Base-by-base conservation (phyloP, 2,888 invertebrate genomes). In the Drosophila phalerata region DNA sequence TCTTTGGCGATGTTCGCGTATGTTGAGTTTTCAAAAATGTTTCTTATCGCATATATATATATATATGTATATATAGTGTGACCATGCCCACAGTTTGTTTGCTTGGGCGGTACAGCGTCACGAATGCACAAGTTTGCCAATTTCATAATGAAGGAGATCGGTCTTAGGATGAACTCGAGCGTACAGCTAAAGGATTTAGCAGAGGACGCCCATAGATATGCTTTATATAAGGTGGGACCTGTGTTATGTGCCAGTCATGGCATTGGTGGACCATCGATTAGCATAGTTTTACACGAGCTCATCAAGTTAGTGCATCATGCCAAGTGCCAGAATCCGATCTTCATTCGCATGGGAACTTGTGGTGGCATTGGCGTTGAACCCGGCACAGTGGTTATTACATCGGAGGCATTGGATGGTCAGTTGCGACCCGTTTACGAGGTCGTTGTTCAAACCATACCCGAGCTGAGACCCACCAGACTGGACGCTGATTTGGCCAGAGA, bases 1-100 rank as follows among this genome's bases (percentile, higher is more conserved):
- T 98, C 96, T 98, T 98, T 91, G 97, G 97, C 1, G 98, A 98
- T 92, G 96, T 98, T 43, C 97, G 97, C 95, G 98, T 98, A 94
- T 91, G 91, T 79, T 22, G 0, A 51, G 8, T 8, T 19, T 15
- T 9, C n/a, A n/a, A n/a, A 6, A 67, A 38, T 32, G 56, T 58
- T 15, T 10, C 1, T n/a, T 1, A 25, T 9, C 25, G 1, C 5
- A n/a, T 5, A 28, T 28, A 8, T n/a, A 11, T 3, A 15, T 17
- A 11, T 19, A 13, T 28, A 8, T n/a, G 13, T 3, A 15, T 17
- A 11, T 19, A 13, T 19, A 10, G 11, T n/a, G 2, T 6, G 28
- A 8, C 10, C 22, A 19, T 17, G 13, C 4, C 37, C 74, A 71
- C 93, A 98, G 97, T 98, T 98, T 93, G 97, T 98, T 10, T 97